phyloP scores from a whole-genome alignment of 2,888 invertebrate species.

The Julus scanicus region DNA sequence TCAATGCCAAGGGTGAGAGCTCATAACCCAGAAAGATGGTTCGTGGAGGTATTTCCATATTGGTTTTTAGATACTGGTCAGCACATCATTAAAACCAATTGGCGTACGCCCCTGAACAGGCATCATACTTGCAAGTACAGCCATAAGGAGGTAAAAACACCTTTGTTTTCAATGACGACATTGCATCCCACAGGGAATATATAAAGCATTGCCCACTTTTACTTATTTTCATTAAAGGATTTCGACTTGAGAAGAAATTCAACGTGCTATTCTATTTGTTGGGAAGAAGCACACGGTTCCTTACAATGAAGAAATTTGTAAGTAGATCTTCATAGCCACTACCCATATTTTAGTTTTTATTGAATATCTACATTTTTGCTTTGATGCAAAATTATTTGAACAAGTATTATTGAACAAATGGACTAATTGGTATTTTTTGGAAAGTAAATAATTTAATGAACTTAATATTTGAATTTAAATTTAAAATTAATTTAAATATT shows the following conservation, averaged over 20 bases:
- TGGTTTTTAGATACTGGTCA: slow-evolving; percentile 31
- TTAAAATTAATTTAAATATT: too few species aligned
- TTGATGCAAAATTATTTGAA: background rate
- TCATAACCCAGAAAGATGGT: slow-evolving; percentile 29
- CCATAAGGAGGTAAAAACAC: slow-evolving; percentile 42
- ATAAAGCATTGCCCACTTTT: slow-evolving; percentile 43
- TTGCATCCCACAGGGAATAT: slow-evolving; percentile 42
- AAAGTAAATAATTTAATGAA: too few species aligned
- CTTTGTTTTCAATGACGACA: slow-evolving; percentile 49
- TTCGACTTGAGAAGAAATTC: slow-evolving; percentile 9
- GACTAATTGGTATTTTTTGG: too few species aligned
- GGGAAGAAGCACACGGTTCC: background rate
- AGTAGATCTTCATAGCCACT: background rate
- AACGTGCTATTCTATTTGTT: background rate
- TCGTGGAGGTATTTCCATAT: slow-evolving; percentile 44
- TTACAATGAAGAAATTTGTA: slow-evolving; percentile 40
- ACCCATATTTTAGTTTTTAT: background rate
- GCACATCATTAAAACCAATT: slow-evolving; percentile 37
- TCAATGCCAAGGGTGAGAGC: slow-evolving; percentile 45
- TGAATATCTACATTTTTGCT: too few species aligned
- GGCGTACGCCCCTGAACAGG: slow-evolving; percentile 46
- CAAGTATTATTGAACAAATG: too few species aligned
- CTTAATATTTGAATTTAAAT: too few species aligned
- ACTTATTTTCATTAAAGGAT: slow-evolving; percentile 43
- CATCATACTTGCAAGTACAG: background rate